These are phyloP conservation scores for Calypte anna DNA, from an alignment of 2,113 vertebrate genomes.

Conservation along the genomic window DNA sequence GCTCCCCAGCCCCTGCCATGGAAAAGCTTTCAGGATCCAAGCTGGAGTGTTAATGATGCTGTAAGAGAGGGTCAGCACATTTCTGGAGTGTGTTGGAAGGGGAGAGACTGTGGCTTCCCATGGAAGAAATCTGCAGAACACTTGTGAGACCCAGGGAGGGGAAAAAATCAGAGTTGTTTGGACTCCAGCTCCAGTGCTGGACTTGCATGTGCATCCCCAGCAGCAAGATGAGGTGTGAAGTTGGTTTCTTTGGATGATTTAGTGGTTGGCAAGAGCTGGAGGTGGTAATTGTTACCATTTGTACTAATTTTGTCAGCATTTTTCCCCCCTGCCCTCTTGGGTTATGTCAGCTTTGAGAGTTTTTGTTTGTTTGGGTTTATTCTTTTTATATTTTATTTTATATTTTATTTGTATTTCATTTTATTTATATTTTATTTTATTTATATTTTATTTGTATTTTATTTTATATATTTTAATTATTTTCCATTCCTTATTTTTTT, in stretches of 20 bases:
- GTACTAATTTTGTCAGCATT: slow-evolving; percentile 20
- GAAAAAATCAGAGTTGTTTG: not conserved
- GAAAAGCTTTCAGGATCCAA: not conserved
- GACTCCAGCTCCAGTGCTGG: not conserved
- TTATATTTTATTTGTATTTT: too few species aligned
- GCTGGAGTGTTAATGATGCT: not conserved
- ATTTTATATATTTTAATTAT: too few species aligned
- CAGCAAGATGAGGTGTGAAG: slow-evolving; percentile 46
- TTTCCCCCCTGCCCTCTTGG: not conserved
- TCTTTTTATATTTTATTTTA: not conserved
- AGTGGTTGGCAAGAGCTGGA: not conserved
- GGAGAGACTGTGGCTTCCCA: not conserved
- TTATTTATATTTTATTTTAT: too few species aligned
- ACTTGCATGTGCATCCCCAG: not conserved
- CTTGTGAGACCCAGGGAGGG: not conserved
- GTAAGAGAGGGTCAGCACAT: not conserved
- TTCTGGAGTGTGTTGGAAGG: not conserved
- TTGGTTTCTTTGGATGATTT: slow-evolving; percentile 17
- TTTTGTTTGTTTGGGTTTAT: not conserved
- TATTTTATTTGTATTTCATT: not conserved
- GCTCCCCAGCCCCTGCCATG: not conserved
- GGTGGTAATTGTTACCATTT: slow-evolving; percentile 43
- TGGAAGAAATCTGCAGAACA: not conserved
- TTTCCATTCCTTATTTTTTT: not conserved
- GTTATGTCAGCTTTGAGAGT: not conserved